These are phyloP conservation scores for Luehdorfia chinensis DNA, from an alignment of 1,140 invertebrate species.

Conservation along the genomic window DNA sequence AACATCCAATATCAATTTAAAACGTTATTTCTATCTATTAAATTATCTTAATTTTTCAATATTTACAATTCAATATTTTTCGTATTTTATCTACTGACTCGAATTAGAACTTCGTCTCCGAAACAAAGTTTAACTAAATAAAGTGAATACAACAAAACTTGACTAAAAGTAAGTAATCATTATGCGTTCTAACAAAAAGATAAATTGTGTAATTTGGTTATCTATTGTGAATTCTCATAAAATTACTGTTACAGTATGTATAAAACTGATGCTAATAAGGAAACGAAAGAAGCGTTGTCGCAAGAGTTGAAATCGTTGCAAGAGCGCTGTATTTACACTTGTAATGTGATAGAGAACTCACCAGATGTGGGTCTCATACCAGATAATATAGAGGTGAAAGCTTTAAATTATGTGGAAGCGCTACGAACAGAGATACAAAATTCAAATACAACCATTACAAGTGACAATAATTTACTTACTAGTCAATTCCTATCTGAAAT, in stretches of 20 bases:
- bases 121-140: too few relatives aligned
- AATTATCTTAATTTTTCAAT: too few relatives aligned
- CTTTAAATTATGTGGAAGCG: constrained; percentile 44
- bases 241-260: constrained; percentile 10
- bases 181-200: too few relatives aligned
- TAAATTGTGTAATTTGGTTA: too few relatives aligned
- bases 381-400: constrained; percentile 36
- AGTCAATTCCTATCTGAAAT: constrained; percentile 51
- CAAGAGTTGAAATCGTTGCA: constrained; percentile 48
- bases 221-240: too few relatives aligned
- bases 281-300: constrained; percentile 41
- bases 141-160: too few relatives aligned
- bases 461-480: constrained; percentile 52
- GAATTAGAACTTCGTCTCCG: too few relatives aligned
- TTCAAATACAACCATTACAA: constrained; percentile 37
- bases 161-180: too few relatives aligned
- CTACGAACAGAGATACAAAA: constrained; percentile 46
- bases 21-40: too few relatives aligned
- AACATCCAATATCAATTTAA: too few relatives aligned
- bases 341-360: constrained; percentile 53
- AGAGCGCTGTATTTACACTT: constrained; percentile 39
- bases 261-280: constrained; percentile 19
- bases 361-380: constrained; percentile 28
- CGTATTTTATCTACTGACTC: too few relatives aligned
- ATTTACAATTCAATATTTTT: too few relatives aligned